Percentiles rank a stretch among this genome's conserved stretches.
These are phyloP conservation scores for Apantesis nais DNA, from an alignment of 2,888 invertebrate species.

Conservation along the genomic window DNA sequence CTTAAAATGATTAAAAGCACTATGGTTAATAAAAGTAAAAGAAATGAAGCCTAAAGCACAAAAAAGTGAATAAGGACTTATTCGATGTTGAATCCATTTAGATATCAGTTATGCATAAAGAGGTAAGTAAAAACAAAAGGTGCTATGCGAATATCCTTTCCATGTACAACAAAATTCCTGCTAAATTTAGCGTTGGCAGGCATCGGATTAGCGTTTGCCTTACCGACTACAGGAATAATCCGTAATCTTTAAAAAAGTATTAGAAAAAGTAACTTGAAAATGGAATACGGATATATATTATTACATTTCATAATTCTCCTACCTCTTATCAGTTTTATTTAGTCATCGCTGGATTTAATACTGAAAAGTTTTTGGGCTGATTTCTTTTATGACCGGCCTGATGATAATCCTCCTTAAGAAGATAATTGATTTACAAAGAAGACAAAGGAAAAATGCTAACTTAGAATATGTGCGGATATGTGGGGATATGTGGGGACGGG, in stretches of 20 bases:
- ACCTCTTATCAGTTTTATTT: background rate
- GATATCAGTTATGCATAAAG: background rate
- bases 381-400: no score
- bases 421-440: no score
- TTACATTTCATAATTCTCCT: no score
- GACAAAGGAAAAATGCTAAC: no score
- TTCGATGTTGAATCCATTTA: background rate
- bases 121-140: background rate
- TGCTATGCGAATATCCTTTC: background rate
- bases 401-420: no score
- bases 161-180: background rate
- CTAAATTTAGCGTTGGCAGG: background rate
- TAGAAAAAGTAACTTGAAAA: no score
- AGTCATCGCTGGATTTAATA: background rate
- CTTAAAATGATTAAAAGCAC: background rate
- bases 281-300: no score
- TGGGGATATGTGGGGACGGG: no score
- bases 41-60: background rate
- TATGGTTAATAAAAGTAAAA: background rate
- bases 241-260: background rate
- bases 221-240: background rate
- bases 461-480: no score
- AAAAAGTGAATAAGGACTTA: background rate
- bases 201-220: background rate
- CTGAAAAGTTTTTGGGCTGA: background rate